Base-by-base conservation (phyloP, 1,140 invertebrate species). In the Tetragnatha versicolor region DNA sequence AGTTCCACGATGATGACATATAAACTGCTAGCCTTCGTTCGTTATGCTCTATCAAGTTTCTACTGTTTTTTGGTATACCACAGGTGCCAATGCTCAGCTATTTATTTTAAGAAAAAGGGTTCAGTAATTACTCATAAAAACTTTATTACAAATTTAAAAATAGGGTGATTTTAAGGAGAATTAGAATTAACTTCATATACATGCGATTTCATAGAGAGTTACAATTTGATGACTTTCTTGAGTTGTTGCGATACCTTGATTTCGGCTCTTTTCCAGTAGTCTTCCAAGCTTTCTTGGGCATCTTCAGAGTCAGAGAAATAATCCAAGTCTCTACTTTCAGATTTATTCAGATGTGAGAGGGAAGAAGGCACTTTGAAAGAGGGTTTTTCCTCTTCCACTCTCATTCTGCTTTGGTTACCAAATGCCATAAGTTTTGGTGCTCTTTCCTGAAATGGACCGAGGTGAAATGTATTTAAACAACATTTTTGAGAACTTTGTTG, bases 221-320 rank as follows among this genome's bases (percentile, higher is more conserved):
- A 45, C 17, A 9, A 45, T 45, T 45, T 45, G 39, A 17, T 45
- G n/a, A 60, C n/a, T 27, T 7, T 60, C 42, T 42, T 66, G 6
- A 66, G 20, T 53, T 35, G 51, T 37, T 69, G 66, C 10, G 47
- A 17, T 29, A 33, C 22, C 14, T 69, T 53, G 22, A 69, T 53
- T 35, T 53, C 66, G n/a, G 47, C 45, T 37, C 66, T 51, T 22
- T 29, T 53, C 66, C 66, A 69, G 20, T 53, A 69, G 25, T 69
- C 66, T 69, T 69, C 66, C 14, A 69, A 69, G 37, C 47, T 51
- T 69, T 69, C 66, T 5, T 12, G 10, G 10, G 35, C 66, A 31
- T 69, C 66, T 2, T 33, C 10, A 10, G 27, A 25, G 37, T 31
- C 27, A 2, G 6, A 9, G n/a, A n/a, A 31, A 53, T 55, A 29